These are phyloP conservation scores for Desoria tigrina DNA, from an alignment of 2,888 invertebrate species.

Conservation along the genomic window DNA sequence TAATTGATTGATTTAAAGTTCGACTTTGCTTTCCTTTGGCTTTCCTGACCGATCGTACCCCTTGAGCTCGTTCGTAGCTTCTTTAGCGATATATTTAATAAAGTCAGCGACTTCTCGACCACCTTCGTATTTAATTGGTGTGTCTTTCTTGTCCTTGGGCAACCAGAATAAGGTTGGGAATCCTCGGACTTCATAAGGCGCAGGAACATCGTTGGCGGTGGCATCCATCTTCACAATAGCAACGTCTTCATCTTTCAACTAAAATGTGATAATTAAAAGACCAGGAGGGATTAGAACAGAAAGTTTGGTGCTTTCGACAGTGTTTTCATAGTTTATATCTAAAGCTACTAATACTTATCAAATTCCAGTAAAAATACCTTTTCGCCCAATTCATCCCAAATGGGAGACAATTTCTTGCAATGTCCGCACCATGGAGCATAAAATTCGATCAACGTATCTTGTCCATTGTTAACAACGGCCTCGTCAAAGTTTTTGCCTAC, in stretches of 20 bases:
- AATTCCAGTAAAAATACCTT: slow-evolving; percentile 61
- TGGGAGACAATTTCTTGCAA: slow-evolving; percentile 92
- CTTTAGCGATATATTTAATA: slow-evolving; percentile 88
- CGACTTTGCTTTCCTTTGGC: slow-evolving; percentile 63
- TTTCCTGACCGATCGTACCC: slow-evolving; percentile 85
- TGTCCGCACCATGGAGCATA: slow-evolving; percentile 99
- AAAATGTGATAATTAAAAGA: slow-evolving; percentile 49
- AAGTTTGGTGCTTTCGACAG: no score
- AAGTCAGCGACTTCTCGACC: slow-evolving; percentile 93
- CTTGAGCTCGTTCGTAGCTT: slow-evolving; percentile 83
- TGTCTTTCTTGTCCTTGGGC: slow-evolving; percentile 76
- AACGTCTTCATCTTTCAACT: slow-evolving; percentile 81
- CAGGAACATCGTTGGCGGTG: slow-evolving; percentile 95
- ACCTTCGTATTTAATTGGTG: slow-evolving; percentile 84
- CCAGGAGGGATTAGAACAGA: not conserved
- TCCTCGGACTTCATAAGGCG: slow-evolving; percentile 85
- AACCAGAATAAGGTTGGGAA: slow-evolving; percentile 98
- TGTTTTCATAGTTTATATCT: no score
- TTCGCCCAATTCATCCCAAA: slow-evolving; percentile 89
- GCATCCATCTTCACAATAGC: slow-evolving; percentile 97
- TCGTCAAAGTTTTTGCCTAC: slow-evolving; percentile 98
- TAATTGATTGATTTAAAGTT: slow-evolving; percentile 60
- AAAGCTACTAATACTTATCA: not conserved
- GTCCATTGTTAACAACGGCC: slow-evolving; percentile 81
- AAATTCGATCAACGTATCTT: slow-evolving; percentile 95